Conservation (phyloP, 1,140 invertebrate species). For the Rhopalosiphum maidis region DNA sequence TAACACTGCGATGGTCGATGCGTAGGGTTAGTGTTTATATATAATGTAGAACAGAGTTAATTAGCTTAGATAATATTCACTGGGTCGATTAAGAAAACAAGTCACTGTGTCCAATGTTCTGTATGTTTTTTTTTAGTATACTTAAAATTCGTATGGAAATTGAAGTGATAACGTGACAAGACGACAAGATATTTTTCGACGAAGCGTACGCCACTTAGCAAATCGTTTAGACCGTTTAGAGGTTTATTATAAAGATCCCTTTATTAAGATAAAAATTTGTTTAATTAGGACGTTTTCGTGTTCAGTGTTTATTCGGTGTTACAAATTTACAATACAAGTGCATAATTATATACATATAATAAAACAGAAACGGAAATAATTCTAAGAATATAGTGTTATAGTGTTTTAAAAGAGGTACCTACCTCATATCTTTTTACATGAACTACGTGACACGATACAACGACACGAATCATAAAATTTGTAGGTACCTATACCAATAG, state of each 20-base stretch:
- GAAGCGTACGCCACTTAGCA: conserved; percentile 38
- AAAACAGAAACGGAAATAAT: neutral
- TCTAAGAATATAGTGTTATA: conserved; percentile 13
- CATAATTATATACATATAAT: conserved; percentile 8
- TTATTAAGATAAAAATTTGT: conserved; percentile 34
- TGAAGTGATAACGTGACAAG: conserved; percentile 10
- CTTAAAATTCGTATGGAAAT: conserved; percentile 50
- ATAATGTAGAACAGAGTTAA: neutral
- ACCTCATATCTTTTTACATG: neutral
- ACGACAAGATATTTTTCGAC: conserved; percentile 28
- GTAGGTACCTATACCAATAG: neutral
- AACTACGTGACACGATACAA: conserved; percentile 1
- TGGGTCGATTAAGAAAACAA: conserved; percentile 21
- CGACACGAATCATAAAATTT: conserved; percentile 8
- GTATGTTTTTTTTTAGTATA: neutral
- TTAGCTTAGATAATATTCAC: conserved; percentile 45
- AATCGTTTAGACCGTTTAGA: conserved; percentile 46
- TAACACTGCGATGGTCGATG: neutral
- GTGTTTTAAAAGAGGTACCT: neutral
- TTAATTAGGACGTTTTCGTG: conserved; percentile 44
- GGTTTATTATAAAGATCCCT: conserved; percentile 34
- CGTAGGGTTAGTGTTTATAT: neutral
- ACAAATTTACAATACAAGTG: conserved; percentile 22
- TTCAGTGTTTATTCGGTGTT: neutral
- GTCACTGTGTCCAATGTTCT: neutral